These are phyloP conservation scores for Euschistus heros DNA, from an alignment of 1,140 invertebrate genomes.

Conservation along the genomic window DNA sequence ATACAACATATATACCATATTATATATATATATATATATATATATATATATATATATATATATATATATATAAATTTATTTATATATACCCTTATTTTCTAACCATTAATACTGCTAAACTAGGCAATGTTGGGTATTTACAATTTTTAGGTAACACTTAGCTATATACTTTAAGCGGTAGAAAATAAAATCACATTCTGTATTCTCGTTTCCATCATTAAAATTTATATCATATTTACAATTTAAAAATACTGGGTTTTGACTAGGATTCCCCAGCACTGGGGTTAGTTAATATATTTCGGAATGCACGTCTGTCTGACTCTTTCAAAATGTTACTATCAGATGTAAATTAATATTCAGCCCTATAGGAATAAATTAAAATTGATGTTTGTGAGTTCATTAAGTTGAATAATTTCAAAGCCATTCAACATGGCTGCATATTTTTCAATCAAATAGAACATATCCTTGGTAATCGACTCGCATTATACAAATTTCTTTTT, in stretches of 20 bases:
- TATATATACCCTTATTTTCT: slow-evolving; percentile 5
- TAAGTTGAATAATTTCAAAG: too few relatives aligned
- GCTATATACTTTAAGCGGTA: slow-evolving; percentile 23
- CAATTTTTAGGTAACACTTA: slow-evolving; percentile 23
- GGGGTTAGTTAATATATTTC: too few relatives aligned
- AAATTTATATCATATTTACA: slow-evolving; percentile 6
- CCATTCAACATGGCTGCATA: too few relatives aligned
- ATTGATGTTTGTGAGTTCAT: too few relatives aligned
- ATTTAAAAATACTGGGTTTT: slow-evolving; percentile 23
- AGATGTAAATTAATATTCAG: too few relatives aligned
- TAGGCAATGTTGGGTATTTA: slow-evolving; percentile 19
- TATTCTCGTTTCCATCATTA: slow-evolving; percentile 14
- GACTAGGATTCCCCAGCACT: slow-evolving; percentile 20
- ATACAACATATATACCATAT: slow-evolving; percentile 15
- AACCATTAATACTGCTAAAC: slow-evolving; percentile 17
- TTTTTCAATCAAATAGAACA: too few relatives aligned
- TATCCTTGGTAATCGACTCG: too few relatives aligned
- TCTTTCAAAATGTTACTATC: too few relatives aligned
- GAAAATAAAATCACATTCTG: slow-evolving; percentile 27
- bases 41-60: slow-evolving; percentile 7
- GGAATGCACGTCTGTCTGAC: too few relatives aligned
- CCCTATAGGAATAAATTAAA: too few relatives aligned
- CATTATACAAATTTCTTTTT: too few relatives aligned
- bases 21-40: slow-evolving; percentile 12
- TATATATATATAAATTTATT: slow-evolving; percentile 7